Base-by-base conservation (phyloP, 92 coral and sea anemone genomes). In the Hydrozoanthus gracilis region DNA sequence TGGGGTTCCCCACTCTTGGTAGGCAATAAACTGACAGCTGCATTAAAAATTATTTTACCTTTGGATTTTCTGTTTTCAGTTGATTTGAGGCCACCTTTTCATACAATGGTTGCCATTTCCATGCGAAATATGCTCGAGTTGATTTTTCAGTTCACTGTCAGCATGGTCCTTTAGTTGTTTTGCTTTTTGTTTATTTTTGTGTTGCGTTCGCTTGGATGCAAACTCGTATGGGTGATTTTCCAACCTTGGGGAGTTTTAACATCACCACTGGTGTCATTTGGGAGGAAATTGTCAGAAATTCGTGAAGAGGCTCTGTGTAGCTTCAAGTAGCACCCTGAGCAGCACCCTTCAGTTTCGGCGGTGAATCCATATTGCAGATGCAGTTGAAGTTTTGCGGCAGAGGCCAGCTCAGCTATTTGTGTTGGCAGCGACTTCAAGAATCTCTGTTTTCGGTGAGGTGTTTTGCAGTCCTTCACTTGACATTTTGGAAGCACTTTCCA, bases 291-390 rank as follows among this genome's bases (percentile, higher is more conserved):
- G 39, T 27, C 39, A 27, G 39, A 27, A 27, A 27, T 27, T 27
- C 39, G 17, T 58, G 66, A 17, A 77, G 83, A 58, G 50, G 83
- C 83, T 58, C 83, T 77, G 70, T 77, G 83, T 56, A 77, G 61
- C 44, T 77, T 77, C 51, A 51, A 47, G 68, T 56, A 77, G 70
- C 83, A 77, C 20, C 83, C 39, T 7, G 69, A 77, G 83, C 70
- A 77, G 17, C 83, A 77, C 51, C 39, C 17, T 0, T 4, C 44
- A 56, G 44, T 77, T 16, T 77, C 51, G 27, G 83, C 49, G 7
- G 69, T 51, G 51, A 77, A 51, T 4, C 70, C 83, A 35, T 55
- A 35, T n/a, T 11, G 39, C 83, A 78, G 83, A 15, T 56, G 35
- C 71, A 78, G 83, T 60, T 60, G 71, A 51, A 78, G 71, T 78